Percentiles rank a stretch among this genome's conserved stretches.
Conservation (phyloP, 1,140 invertebrate species). For the Orussus abietinus region DNA sequence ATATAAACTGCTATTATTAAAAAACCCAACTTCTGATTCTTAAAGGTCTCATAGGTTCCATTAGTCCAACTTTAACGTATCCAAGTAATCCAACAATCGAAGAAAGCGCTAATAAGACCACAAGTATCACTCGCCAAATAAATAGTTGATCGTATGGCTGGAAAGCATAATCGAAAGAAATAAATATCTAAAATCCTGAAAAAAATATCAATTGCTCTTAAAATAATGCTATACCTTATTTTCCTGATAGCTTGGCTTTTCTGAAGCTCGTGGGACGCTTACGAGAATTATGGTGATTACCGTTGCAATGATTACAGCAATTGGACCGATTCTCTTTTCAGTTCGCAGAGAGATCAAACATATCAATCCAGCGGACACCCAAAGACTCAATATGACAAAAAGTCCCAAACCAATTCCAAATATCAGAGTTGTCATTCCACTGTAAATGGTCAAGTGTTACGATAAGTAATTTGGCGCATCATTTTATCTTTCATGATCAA, state of each 20-base stretch:
- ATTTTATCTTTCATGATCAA: no score
- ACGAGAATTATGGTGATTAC: constrained; percentile 55
- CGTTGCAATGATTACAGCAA: constrained; percentile 48
- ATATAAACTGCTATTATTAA: constrained; percentile 20
- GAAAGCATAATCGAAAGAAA: constrained; percentile 43
- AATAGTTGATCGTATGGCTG: constrained; percentile 59
- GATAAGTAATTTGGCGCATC: neutral
- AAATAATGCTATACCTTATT: constrained; percentile 37
- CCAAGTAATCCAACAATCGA: constrained; percentile 48
- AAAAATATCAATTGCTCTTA: constrained; percentile 19
- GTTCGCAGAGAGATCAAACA: constrained; percentile 57
- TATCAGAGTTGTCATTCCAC: constrained; percentile 51
- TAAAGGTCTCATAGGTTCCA: constrained; percentile 47
- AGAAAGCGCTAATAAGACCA: constrained; percentile 50
- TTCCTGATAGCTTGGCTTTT: constrained; percentile 29
- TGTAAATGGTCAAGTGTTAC: constrained; percentile 14
- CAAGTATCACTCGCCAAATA: constrained; percentile 53
- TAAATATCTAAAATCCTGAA: constrained; percentile 8
- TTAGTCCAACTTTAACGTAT: constrained; percentile 53
- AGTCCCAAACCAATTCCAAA: constrained; percentile 56
- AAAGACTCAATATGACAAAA: constrained; percentile 56
- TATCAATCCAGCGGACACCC: constrained; percentile 54
- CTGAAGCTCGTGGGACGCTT: constrained; percentile 51
- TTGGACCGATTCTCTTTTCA: constrained; percentile 54
- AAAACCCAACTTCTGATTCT: constrained; percentile 47